phyloP scores from a whole-genome alignment of 2,797 vertebrate genomes.

The Tiaroga cobitis region DNA sequence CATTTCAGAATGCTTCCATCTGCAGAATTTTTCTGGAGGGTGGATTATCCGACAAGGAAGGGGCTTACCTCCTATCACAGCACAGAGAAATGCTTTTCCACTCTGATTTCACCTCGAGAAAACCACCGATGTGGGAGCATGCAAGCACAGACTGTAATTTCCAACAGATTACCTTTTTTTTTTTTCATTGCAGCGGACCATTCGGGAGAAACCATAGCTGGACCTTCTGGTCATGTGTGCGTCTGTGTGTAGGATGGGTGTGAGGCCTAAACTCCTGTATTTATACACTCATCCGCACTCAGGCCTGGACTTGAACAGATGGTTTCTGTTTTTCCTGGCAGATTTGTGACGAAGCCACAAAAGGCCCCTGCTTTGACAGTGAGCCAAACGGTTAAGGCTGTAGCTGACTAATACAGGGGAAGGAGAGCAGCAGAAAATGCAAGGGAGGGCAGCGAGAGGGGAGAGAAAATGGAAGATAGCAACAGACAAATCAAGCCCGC shows the following conservation, averaged over 20 bases:
- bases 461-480: slow-evolving; percentile 70
- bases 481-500: slow-evolving; percentile 73
- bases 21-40: slow-evolving; percentile 77
- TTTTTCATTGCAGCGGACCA: slow-evolving; percentile 41
- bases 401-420: slow-evolving; percentile 74
- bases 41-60: slow-evolving; percentile 82
- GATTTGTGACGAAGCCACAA: slow-evolving; percentile 85
- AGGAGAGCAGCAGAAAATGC: slow-evolving; percentile 70
- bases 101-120: slow-evolving; percentile 72
- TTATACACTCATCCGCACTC: slow-evolving; percentile 75
- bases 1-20: slow-evolving; percentile 80
- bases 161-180: slow-evolving; percentile 52
- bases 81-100: slow-evolving; percentile 65
- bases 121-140: slow-evolving; percentile 56
- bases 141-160: slow-evolving; percentile 46
- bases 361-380: slow-evolving; percentile 81
- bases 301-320: slow-evolving; percentile 77
- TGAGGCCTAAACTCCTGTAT: slow-evolving; percentile 77
- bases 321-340: slow-evolving; percentile 86
- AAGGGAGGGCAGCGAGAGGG: slow-evolving; percentile 62
- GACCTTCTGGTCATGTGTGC: slow-evolving; percentile 66
- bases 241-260: slow-evolving; percentile 63
- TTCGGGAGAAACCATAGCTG: slow-evolving; percentile 55
- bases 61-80: slow-evolving; percentile 78
- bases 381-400: slow-evolving; percentile 80